These are phyloP conservation scores for Ethmia dodecea DNA, from an alignment of 2,888 invertebrate species.

Conservation along the genomic window DNA sequence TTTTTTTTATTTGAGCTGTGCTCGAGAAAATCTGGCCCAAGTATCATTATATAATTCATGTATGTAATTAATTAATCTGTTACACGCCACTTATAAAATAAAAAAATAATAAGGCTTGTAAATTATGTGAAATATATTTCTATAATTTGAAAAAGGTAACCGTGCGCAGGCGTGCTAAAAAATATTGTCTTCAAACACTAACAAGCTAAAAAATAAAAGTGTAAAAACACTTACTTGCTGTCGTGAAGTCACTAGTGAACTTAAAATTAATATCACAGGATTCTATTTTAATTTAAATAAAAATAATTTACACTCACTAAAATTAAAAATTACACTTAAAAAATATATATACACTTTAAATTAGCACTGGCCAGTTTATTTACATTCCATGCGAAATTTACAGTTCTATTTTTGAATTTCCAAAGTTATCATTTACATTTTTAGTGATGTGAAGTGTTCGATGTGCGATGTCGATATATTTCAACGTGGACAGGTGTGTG, in stretches of 20 bases:
- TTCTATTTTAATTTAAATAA: slow-evolving; percentile 55
- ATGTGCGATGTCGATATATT: neutral
- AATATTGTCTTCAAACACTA: too few relatives aligned
- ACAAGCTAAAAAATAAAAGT: slow-evolving; percentile 14
- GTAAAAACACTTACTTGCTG: slow-evolving; percentile 54
- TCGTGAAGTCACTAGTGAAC: slow-evolving; percentile 30
- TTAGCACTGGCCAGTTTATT: slow-evolving; percentile 30
- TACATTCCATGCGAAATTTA: slow-evolving; percentile 40
- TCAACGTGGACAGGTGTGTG: slow-evolving; percentile 26
- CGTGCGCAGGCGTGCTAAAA: too few relatives aligned
- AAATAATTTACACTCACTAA: slow-evolving; percentile 20
- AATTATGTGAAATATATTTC: too few relatives aligned
- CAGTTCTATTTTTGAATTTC: slow-evolving; percentile 32
- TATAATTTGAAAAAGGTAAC: too few relatives aligned
- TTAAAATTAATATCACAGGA: slow-evolving; percentile 73
- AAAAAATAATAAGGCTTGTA: too few relatives aligned
- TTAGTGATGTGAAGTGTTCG: too few relatives aligned
- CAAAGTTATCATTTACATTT: slow-evolving; percentile 33
- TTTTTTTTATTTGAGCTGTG: neutral
- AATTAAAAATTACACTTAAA: slow-evolving; percentile 24
- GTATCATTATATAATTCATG: too few relatives aligned
- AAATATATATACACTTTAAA: slow-evolving; percentile 17
- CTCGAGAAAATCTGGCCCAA: too few relatives aligned
- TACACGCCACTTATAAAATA: too few relatives aligned
- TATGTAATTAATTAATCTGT: too few relatives aligned